Conservation (phyloP, 2,113 vertebrate species). For the Lichenostomus cassidix region DNA sequence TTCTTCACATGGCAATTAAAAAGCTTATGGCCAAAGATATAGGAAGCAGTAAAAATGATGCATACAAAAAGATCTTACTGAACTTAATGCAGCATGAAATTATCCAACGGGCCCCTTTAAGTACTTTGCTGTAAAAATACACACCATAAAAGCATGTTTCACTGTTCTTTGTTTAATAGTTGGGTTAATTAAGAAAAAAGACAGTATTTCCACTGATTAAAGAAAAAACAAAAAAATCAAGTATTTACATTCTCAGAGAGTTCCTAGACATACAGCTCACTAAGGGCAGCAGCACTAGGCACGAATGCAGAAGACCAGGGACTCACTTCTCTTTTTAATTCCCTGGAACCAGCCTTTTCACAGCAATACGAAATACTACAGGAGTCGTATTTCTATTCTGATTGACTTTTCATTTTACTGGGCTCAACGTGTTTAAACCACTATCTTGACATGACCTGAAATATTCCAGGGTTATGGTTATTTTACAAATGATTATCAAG, state of each 20-base stretch:
- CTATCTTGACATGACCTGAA: neutral
- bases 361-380: neutral
- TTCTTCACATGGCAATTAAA: constrained; percentile 60
- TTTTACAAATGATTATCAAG: constrained; percentile 43
- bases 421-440: neutral
- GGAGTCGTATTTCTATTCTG: neutral
- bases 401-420: constrained; percentile 22
- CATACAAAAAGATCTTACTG: constrained; percentile 31
- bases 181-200: neutral
- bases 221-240: neutral
- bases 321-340: neutral
- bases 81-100: constrained; percentile 70
- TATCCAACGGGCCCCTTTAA: constrained; percentile 57
- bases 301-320: neutral
- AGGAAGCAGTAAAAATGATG: constrained; percentile 70
- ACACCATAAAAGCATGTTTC: constrained; percentile 50
- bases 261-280: neutral
- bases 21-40: constrained; percentile 52
- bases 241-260: neutral
- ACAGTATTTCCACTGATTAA: neutral
- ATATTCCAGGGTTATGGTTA: constrained; percentile 10
- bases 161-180: constrained; percentile 45
- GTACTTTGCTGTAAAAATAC: constrained; percentile 56
- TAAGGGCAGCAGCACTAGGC: neutral
- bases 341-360: neutral